A percentile compares a stretch with the other conserved stretches of the same genome.
These are phyloP conservation scores for Cantharis lateralis DNA, from an alignment of 2,888 invertebrate species.

Conservation along the genomic window DNA sequence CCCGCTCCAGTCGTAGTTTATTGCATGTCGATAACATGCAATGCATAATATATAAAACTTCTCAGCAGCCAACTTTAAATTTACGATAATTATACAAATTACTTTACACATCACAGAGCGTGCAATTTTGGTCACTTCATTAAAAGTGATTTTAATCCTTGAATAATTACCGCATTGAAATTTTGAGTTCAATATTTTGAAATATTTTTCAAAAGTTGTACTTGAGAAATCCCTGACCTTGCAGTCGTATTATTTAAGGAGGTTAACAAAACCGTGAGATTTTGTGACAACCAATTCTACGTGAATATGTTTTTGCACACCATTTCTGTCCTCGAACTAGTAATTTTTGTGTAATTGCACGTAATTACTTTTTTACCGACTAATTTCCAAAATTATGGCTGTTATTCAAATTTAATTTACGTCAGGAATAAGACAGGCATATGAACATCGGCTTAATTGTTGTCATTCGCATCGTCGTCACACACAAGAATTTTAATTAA, in stretches of 20 bases:
- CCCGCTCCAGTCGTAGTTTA: too few relatives aligned
- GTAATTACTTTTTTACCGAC: not conserved
- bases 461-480: not conserved
- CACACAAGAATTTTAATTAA: not conserved
- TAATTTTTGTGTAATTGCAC: not conserved
- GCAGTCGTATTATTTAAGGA: slow-evolving; percentile 9
- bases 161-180: too few relatives aligned
- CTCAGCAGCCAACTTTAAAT: too few relatives aligned
- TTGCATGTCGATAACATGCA: too few relatives aligned
- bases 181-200: not conserved
- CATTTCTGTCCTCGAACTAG: not conserved
- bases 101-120: too few relatives aligned
- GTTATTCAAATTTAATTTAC: not conserved
- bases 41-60: too few relatives aligned
- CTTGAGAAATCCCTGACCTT: slow-evolving; percentile 16
- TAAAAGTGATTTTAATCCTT: too few relatives aligned
- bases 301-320: not conserved
- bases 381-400: not conserved
- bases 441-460: not conserved
- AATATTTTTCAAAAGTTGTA: not conserved
- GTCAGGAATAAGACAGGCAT: not conserved
- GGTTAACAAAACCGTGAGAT: slow-evolving; percentile 24
- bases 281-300: slow-evolving; percentile 11
- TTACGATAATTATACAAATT: too few relatives aligned
- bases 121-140: too few relatives aligned